Evolutionary conservation across 2,888 invertebrate genomes (phyloP).

Genomic region (Cistogaster globosa): DNA sequence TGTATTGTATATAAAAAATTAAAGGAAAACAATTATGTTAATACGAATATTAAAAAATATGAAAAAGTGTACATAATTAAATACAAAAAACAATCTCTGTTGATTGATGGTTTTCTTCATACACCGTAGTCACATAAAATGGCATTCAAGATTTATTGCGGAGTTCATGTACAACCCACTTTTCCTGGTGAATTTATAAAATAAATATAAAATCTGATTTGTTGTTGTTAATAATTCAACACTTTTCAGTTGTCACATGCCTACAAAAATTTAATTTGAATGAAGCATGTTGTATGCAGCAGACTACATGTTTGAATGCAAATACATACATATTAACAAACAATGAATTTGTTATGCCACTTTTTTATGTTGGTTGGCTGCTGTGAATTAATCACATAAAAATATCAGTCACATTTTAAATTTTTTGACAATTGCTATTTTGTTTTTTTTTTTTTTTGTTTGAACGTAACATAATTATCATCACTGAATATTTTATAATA

Average conservation of each 20-base stretch:
- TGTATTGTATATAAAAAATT: too few relatives aligned
- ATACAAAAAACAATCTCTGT: not conserved
- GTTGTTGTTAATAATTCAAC: slow-evolving; percentile 53
- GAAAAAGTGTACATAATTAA: too few relatives aligned
- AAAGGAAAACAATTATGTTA: too few relatives aligned
- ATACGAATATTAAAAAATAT: too few relatives aligned
- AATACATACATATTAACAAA: slow-evolving; percentile 6
- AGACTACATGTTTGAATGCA: not conserved
- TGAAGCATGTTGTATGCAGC: slow-evolving; percentile 19
- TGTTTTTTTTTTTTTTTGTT: slow-evolving; percentile 19
- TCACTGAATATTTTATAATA: slow-evolving; percentile 37
- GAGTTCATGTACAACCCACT: slow-evolving; percentile 59
- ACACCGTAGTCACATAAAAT: not conserved
- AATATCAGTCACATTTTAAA: slow-evolving; percentile 51
- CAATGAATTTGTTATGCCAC: slow-evolving; percentile 44
- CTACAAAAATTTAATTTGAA: slow-evolving; percentile 55
- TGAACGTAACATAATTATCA: slow-evolving; percentile 29
- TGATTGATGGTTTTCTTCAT: slow-evolving; percentile 3
- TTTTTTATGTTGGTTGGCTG: slow-evolving; percentile 44
- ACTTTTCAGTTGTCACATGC: slow-evolving; percentile 65
- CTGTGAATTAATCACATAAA: slow-evolving; percentile 51
- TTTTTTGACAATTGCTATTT: slow-evolving; percentile 35
- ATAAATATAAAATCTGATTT: slow-evolving; percentile 35
- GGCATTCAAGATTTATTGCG: not conserved
- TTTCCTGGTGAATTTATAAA: slow-evolving; percentile 25